Evolutionary conservation across 2,113 vertebrate species (phyloP).

Genomic region (Neogobius melanostomus): DNA sequence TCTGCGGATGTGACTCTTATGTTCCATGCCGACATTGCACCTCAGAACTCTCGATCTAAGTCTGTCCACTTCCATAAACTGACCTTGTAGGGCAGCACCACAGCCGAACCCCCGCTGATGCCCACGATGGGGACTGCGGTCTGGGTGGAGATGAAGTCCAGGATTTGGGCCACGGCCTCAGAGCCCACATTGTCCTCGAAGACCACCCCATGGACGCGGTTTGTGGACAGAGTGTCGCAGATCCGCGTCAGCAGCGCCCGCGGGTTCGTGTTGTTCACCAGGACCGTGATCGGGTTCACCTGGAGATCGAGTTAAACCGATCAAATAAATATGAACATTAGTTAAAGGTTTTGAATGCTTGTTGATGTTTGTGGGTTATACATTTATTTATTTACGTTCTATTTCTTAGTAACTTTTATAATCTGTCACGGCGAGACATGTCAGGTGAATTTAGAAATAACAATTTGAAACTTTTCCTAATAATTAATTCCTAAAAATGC

Average conservation of each 20-base stretch:
- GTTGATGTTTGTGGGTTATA: no score
- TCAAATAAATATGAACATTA: no score
- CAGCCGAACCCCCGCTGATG: conserved; percentile 93
- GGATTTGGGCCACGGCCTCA: conserved; percentile 93
- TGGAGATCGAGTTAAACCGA: not conserved
- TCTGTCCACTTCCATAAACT: conserved; percentile 36
- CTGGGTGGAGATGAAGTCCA: conserved; percentile 95
- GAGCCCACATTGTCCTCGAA: conserved; percentile 95
- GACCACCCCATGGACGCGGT: conserved; percentile 90
- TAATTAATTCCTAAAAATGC: no score
- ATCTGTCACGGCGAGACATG: no score
- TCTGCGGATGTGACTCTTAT: no score
- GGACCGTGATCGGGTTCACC: conserved; percentile 87
- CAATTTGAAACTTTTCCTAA: no score
- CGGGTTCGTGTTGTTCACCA: conserved; percentile 94
- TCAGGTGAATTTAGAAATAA: no score
- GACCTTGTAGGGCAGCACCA: conserved; percentile 94
- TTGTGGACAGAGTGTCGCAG: conserved; percentile 86
- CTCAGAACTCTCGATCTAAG: no score
- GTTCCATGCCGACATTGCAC: no score
- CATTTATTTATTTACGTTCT: no score
- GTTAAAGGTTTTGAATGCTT: no score
- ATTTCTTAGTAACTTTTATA: no score
- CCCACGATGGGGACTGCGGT: conserved; percentile 92
- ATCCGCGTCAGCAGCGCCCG: conserved; percentile 91